phyloP scores from a whole-genome alignment of 2,888 invertebrate genomes.

The Lasiommata megera region DNA sequence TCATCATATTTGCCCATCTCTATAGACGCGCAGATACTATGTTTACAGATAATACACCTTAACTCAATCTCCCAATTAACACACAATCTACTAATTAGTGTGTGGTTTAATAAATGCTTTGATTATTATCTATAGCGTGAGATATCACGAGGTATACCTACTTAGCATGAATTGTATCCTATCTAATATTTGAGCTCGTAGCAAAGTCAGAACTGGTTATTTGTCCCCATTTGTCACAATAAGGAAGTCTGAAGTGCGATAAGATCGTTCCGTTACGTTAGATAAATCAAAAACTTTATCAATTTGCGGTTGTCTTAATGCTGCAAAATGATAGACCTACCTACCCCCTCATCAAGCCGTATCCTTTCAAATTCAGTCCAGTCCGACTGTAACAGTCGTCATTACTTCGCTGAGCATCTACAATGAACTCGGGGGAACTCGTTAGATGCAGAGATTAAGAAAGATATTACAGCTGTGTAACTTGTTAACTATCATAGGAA shows the following conservation, averaged over 20 bases:
- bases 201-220: not conserved
- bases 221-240: not conserved
- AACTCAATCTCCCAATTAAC: not conserved
- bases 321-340: not conserved
- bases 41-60: not conserved
- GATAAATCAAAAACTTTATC: conserved; percentile 4
- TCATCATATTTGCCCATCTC: too few species aligned
- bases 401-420: conserved; percentile 7
- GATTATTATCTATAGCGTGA: too few species aligned
- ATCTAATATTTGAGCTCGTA: too few species aligned
- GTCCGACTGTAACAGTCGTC: conserved; percentile 1
- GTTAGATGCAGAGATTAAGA: conserved; percentile 22
- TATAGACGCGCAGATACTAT: not conserved
- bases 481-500: conserved; percentile 14
- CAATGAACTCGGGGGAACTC: conserved; percentile 27
- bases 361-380: conserved; percentile 11
- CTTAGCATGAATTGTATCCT: too few species aligned
- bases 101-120: not conserved
- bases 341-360: not conserved
- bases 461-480: conserved; percentile 11
- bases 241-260: not conserved
- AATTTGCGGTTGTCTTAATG: not conserved
- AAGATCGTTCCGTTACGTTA: not conserved
- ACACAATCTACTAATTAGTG: not conserved
- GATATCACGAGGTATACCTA: too few species aligned